Percentiles rank a stretch among this genome's conserved stretches.
These are phyloP conservation scores for Petrolisthes manimaculis DNA, from an alignment of 2,888 invertebrate species.

Conservation along the genomic window DNA sequence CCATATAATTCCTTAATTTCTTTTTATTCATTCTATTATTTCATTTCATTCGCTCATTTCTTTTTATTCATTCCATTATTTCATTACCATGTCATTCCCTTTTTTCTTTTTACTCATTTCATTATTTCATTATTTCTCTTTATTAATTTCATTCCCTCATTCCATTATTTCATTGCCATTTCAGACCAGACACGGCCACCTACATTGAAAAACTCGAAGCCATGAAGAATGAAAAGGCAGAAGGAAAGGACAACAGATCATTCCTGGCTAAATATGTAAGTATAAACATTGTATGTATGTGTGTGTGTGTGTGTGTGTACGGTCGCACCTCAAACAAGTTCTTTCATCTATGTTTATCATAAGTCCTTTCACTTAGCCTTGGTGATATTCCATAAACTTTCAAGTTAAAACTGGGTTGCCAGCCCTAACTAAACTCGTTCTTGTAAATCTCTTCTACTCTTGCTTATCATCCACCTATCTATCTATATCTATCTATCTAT, in stretches of 20 bases:
- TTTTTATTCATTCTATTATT: background rate
- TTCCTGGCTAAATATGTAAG: slow-evolving; percentile 98
- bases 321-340: too few relatives aligned
- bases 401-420: too few relatives aligned
- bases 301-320: background rate
- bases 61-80: background rate
- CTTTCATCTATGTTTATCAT: too few relatives aligned
- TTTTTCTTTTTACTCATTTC: background rate
- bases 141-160: background rate
- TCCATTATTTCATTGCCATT: background rate
- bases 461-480: too few relatives aligned
- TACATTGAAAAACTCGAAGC: slow-evolving; percentile 86
- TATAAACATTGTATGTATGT: slow-evolving; percentile 62
- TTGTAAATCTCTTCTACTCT: too few relatives aligned
- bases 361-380: too few relatives aligned
- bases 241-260: slow-evolving; percentile 92
- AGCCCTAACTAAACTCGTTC: too few relatives aligned
- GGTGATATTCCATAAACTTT: too few relatives aligned
- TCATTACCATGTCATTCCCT: background rate
- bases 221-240: slow-evolving; percentile 88
- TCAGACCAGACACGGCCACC: slow-evolving; percentile 88
- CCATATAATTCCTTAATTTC: background rate
- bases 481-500: too few relatives aligned
- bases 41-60: background rate
- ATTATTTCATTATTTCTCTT: background rate